A percentile compares a stretch with the other conserved stretches of the same genome.
These are phyloP conservation scores for Oreochromis niloticus DNA, from an alignment of 2,113 vertebrate species.

Conservation along the genomic window DNA sequence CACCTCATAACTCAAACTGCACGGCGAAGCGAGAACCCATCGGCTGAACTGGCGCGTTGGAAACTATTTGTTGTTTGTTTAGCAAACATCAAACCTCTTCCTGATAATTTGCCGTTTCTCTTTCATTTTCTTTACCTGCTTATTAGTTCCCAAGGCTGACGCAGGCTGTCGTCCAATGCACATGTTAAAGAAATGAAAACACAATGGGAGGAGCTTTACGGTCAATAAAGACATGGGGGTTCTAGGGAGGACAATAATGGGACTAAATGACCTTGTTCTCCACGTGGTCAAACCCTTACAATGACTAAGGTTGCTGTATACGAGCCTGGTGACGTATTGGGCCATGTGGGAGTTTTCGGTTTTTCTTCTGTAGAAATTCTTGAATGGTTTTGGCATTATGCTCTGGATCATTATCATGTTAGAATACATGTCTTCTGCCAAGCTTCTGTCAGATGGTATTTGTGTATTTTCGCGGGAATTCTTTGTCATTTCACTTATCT, in stretches of 20 bases:
- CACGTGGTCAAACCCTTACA: neutral
- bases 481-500: neutral
- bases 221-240: neutral
- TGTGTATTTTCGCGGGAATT: neutral
- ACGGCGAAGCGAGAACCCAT: neutral
- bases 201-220: neutral
- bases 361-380: neutral
- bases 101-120: neutral
- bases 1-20: slow-evolving; percentile 49
- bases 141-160: neutral
- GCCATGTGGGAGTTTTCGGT: neutral
- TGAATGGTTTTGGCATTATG: neutral
- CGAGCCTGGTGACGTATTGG: neutral
- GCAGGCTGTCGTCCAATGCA: neutral
- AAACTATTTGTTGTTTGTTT: neutral
- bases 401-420: neutral
- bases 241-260: neutral
- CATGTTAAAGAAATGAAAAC: neutral
- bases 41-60: neutral
- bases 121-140: neutral
- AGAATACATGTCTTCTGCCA: neutral
- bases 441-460: neutral
- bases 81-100: neutral
- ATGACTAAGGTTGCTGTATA: neutral
- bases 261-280: neutral